Percentiles rank a stretch among this genome's conserved stretches.
phyloP scores from a whole-genome alignment of 2,113 vertebrate genomes.

The Xiphias gladius region DNA sequence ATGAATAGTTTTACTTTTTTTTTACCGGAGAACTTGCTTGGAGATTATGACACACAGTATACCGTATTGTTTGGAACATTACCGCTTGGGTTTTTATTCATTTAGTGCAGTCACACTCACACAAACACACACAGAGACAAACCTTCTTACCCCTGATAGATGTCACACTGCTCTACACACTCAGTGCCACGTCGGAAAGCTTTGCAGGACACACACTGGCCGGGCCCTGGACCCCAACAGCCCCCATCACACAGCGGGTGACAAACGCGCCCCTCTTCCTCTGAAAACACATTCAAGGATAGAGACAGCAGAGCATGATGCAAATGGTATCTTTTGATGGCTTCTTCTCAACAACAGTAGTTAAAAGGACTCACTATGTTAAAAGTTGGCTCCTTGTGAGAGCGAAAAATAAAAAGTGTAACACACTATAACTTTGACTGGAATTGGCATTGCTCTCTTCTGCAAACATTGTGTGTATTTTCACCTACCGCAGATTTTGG shows the following conservation, averaged over 20 bases:
- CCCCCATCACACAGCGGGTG: slow-evolving; percentile 87
- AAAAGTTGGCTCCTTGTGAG: too few relatives aligned
- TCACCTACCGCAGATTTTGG: slow-evolving; percentile 86
- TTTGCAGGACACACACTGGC: slow-evolving; percentile 90
- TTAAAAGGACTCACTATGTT: not conserved
- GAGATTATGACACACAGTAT: not conserved
- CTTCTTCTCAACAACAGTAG: not conserved
- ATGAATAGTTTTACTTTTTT: not conserved
- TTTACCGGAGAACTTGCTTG: not conserved
- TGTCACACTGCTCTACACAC: slow-evolving; percentile 92
- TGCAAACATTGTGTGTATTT: not conserved
- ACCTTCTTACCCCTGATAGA: slow-evolving; percentile 88
- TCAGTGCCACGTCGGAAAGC: slow-evolving; percentile 89
- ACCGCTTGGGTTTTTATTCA: slow-evolving; percentile 21
- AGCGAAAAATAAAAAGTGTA: slow-evolving; percentile 12
- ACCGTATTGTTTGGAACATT: slow-evolving; percentile 9
- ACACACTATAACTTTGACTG: not conserved
- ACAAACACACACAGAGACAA: not conserved
- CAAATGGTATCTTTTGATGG: not conserved
- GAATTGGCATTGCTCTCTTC: not conserved
- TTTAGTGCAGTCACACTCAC: slow-evolving; percentile 10
- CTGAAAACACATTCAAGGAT: slow-evolving; percentile 52
- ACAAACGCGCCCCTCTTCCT: slow-evolving; percentile 84
- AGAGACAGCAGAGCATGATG: slow-evolving; percentile 3
- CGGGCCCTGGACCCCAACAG: slow-evolving; percentile 94